Base-by-base conservation (phyloP, 2,797 vertebrate species). In the Eurystomus glaucurus region DNA sequence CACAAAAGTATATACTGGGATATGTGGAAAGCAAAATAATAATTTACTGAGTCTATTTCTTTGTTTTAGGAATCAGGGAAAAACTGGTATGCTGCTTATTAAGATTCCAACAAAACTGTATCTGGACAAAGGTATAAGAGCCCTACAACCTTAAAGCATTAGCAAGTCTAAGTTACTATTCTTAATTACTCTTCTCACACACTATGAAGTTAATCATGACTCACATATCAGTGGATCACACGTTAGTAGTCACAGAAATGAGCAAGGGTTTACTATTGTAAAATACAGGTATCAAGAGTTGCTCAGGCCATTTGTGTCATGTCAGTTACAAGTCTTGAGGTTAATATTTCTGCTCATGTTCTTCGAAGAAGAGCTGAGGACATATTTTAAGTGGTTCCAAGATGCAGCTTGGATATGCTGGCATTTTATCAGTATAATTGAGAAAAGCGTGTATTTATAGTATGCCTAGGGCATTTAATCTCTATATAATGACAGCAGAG, bases 231-330 rank as follows among this genome's bases (percentile, higher is more conserved):
- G 70, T 25, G 9, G 29, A 75, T 95, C 57, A 62, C 57, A 65
- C 43, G 78, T 85, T 93, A 74, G 14, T 75, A 66, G 25, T 85
- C 88, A 60, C 25, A 85, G 78, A 96, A 96, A 68, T 69, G 12
- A 89, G 46, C 70, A 95, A 8, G 28, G 39, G 19, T 87, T 87
- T 88, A 66, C 70, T 75, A 20, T 74, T 62, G 7, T 58, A 75
- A 89, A 76, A 77, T 57, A 46, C 5, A 58, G 14, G 3, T 71
- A 74, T 58, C 22, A 22, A 16, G 75, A 78, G 61, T 68, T 81
- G 65, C 57, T 80, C 29, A 43, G 10, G 43, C 60, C 33, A 43
- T 85, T 91, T 66, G 8, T 68, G 20, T 46, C 29, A 12, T 83
- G 60, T 55, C 41, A 84, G 31, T 88, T 89, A 91, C 33, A 23